phyloP scores from a whole-genome alignment of 2,797 vertebrate genomes.

The Orientallactaga sibirica region DNA sequence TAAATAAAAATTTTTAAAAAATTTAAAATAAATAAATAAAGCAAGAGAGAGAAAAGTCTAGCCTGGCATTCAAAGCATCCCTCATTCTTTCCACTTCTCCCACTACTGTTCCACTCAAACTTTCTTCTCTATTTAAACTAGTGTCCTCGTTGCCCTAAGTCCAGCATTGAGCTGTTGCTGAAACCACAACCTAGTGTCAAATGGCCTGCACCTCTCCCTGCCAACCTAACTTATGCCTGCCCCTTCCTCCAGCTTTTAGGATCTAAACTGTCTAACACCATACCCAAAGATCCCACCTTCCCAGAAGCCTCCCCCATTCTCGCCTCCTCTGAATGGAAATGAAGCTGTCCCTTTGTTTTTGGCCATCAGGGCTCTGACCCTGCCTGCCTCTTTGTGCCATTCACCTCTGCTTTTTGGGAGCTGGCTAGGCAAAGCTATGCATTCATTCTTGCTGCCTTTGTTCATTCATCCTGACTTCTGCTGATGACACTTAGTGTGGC shows the following conservation, averaged over 20 bases:
- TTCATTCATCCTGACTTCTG: not conserved
- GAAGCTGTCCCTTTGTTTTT: not conserved
- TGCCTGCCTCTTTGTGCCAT: not conserved
- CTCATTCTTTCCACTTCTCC: conserved; percentile 34
- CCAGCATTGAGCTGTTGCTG: not conserved
- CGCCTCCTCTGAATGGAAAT: not conserved
- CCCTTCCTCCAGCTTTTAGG: not conserved
- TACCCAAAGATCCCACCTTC: not conserved
- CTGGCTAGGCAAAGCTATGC: not conserved
- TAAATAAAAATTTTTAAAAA: no score
- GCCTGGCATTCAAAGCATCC: not conserved
- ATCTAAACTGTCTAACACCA: not conserved
- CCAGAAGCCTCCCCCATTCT: not conserved
- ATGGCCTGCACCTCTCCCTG: not conserved
- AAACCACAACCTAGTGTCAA: not conserved
- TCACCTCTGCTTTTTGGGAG: not conserved
- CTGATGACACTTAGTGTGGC: not conserved
- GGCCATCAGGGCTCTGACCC: not conserved
- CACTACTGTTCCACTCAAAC: not conserved
- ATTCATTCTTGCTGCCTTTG: not conserved
- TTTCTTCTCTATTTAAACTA: not conserved
- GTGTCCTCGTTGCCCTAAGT: not conserved
- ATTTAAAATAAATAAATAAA: no score
- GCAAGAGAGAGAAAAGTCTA: not conserved
- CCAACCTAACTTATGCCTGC: not conserved